Evolutionary conservation across 2,113 vertebrate species (phyloP).

Genomic region (Apeltes quadracus): DNA sequence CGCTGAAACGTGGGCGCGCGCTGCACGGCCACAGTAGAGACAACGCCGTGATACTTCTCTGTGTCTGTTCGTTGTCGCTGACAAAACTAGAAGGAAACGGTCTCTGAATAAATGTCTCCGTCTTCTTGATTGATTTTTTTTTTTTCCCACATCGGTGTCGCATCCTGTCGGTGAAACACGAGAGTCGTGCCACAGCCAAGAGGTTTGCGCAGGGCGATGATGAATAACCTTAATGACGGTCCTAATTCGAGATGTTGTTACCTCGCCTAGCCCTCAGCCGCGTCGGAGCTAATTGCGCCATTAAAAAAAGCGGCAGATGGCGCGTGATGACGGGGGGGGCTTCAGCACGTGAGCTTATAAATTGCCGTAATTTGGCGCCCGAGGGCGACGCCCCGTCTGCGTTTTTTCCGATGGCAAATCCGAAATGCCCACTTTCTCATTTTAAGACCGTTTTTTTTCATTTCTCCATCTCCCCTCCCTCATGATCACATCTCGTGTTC

Average conservation of each 20-base stretch:
- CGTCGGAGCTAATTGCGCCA: constrained; percentile 56
- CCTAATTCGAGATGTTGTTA: constrained; percentile 61
- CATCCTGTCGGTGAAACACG: constrained; percentile 27
- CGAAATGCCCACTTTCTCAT: not conserved
- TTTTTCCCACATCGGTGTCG: not conserved
- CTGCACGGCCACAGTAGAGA: constrained; percentile 9
- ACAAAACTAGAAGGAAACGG: constrained; percentile 10
- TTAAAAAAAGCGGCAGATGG: constrained; percentile 55
- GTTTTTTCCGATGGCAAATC: not conserved
- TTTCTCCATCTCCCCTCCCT: not conserved
- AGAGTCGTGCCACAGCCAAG: constrained; percentile 30
- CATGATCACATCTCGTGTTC: not conserved
- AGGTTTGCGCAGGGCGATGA: constrained; percentile 28
- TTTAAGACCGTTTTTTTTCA: not conserved
- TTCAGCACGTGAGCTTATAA: constrained; percentile 45
- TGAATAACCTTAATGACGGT: constrained; percentile 62
- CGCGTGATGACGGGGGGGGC: constrained; percentile 40
- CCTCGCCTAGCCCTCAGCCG: constrained; percentile 39
- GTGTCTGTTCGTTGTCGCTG: constrained; percentile 44
- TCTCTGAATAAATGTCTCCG: not conserved
- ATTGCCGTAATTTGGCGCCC: constrained; percentile 14
- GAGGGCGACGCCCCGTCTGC: no score
- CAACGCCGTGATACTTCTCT: no score
- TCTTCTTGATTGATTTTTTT: constrained; percentile 8
- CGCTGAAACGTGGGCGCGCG: constrained; percentile 34